Percentiles rank a stretch among this genome's conserved stretches.
These are phyloP conservation scores for Drosophila kikkawai DNA, from an alignment of 1,140 invertebrate genomes.

Conservation along the genomic window DNA sequence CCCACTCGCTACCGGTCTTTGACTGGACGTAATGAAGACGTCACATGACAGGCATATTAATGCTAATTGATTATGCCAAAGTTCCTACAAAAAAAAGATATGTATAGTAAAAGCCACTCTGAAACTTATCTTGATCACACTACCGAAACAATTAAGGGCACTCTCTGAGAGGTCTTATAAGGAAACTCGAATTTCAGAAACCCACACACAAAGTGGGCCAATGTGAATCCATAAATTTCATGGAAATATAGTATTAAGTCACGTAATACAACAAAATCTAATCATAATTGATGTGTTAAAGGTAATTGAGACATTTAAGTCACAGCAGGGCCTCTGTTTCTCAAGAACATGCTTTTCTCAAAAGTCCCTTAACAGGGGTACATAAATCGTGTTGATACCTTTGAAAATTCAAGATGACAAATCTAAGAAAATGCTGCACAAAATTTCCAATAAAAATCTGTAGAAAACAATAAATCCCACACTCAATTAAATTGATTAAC, in stretches of 20 bases:
- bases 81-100: conserved; percentile 17
- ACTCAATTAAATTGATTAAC: conserved; percentile 71
- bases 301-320: conserved; percentile 52
- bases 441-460: conserved; percentile 23
- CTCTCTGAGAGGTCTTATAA: conserved; percentile 1
- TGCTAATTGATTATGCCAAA: conserved; percentile 63
- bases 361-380: not conserved
- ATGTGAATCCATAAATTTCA: conserved; percentile 19
- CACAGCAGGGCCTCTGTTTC: conserved; percentile 27
- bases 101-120: conserved; percentile 13
- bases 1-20: conserved; percentile 67
- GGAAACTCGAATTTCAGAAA: not conserved
- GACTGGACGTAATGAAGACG: conserved; percentile 66
- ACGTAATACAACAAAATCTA: conserved; percentile 18
- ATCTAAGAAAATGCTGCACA: conserved; percentile 1
- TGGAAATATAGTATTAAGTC: conserved; percentile 16
- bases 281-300: conserved; percentile 15
- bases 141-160: conserved; percentile 2
- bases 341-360: not conserved
- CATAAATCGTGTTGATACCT: conserved; percentile 10
- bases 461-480: conserved; percentile 38
- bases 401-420: conserved; percentile 36
- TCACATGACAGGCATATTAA: conserved; percentile 61
- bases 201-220: conserved; percentile 12
- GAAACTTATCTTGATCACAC: conserved; percentile 36